Percentiles rank a stretch among this genome's conserved stretches.
Evolutionary conservation across 2,888 invertebrate genomes (phyloP).

Genomic region (Megastigmus dorsalis): DNA sequence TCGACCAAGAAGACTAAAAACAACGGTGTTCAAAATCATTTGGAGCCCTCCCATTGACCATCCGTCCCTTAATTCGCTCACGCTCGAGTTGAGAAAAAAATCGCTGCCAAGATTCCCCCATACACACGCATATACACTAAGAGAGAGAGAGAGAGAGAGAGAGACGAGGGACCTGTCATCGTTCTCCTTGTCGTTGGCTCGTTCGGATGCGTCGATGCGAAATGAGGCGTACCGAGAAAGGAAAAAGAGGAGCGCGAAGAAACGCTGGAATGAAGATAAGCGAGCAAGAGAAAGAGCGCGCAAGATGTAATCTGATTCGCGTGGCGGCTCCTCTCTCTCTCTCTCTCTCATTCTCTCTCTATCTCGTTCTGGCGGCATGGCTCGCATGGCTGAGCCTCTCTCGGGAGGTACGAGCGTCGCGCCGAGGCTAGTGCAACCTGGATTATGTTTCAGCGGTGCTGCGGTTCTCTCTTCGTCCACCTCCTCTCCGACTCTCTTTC

Average conservation of each 20-base stretch:
- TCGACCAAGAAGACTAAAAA: neutral
- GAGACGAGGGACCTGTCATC: constrained; percentile 43
- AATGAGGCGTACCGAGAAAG: constrained; percentile 63
- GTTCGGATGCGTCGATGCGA: constrained; percentile 63
- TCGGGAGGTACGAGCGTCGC: constrained; percentile 44
- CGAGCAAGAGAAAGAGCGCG: constrained; percentile 62
- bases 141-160: too few species aligned
- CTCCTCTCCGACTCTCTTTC: constrained; percentile 5
- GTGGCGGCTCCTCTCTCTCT: constrained; percentile 63
- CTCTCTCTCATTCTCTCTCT: constrained; percentile 1
- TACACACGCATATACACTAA: too few species aligned
- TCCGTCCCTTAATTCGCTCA: constrained; percentile 16
- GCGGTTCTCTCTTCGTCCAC: constrained; percentile 66
- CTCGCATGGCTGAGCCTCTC: constrained; percentile 49
- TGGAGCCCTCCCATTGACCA: neutral
- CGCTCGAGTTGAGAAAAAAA: constrained; percentile 43
- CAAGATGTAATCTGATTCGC: constrained; percentile 74
- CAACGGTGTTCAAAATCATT: neutral
- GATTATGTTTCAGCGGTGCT: constrained; percentile 72
- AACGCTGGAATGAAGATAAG: constrained; percentile 69
- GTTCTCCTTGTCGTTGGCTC: constrained; percentile 52
- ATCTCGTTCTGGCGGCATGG: constrained; percentile 48
- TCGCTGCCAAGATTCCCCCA: constrained; percentile 12
- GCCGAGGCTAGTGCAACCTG: constrained; percentile 71
- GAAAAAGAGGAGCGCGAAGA: constrained; percentile 62